A percentile compares a stretch with the other conserved stretches of the same genome.
These are phyloP conservation scores for Pogonomyrmex barbatus DNA, from an alignment of 1,140 invertebrate genomes.

Conservation along the genomic window DNA sequence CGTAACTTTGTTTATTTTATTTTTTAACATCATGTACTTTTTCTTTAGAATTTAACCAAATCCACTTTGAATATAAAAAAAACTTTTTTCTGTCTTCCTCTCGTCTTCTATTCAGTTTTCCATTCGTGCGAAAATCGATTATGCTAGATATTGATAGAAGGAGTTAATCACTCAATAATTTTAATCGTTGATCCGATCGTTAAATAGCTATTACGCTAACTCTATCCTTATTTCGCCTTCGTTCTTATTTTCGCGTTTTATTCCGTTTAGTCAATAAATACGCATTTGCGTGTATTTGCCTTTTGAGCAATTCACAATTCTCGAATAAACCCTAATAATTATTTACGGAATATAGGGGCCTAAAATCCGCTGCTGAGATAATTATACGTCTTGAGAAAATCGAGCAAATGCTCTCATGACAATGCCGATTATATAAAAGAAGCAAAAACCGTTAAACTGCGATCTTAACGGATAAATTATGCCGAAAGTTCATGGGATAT, in stretches of 20 bases:
- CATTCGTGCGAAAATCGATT: conserved; percentile 43
- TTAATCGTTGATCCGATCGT: conserved; percentile 57
- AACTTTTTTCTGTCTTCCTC: neutral
- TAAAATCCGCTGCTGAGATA: conserved; percentile 75
- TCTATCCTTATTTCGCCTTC: neutral
- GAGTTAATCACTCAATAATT: conserved; percentile 36
- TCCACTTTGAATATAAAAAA: neutral
- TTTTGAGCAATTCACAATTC: conserved; percentile 14
- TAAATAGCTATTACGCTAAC: conserved; percentile 39
- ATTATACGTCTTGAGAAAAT: conserved; percentile 73
- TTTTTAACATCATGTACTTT: neutral
- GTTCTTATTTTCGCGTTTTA: neutral
- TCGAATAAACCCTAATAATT: neutral
- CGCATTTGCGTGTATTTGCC: conserved; percentile 12
- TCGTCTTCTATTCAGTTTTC: neutral
- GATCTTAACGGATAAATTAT: conserved; percentile 42
- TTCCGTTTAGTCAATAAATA: neutral
- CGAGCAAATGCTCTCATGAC: conserved; percentile 25
- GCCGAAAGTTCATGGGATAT: neutral
- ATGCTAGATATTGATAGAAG: conserved; percentile 26
- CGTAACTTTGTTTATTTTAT: neutral
- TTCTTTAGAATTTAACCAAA: neutral
- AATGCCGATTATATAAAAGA: neutral
- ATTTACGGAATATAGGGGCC: conserved; percentile 30
- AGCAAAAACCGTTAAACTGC: conserved; percentile 28